Evolutionary conservation across 2,113 vertebrate genomes (phyloP).

Genomic region (Campylomormyrus numenius): DNA sequence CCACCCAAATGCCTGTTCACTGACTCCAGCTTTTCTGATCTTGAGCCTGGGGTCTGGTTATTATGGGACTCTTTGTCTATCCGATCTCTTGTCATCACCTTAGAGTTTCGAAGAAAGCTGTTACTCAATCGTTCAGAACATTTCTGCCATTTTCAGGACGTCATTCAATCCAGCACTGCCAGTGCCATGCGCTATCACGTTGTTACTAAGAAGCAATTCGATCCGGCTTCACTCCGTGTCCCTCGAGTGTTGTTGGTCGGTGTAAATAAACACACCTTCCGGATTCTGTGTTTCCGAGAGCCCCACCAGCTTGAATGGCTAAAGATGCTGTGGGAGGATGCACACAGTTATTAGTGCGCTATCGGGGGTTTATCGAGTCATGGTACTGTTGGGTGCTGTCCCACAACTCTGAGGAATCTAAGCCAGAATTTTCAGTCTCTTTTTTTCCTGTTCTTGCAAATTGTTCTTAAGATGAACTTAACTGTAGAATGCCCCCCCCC

Average conservation of each 20-base stretch:
- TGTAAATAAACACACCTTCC: constrained; percentile 42
- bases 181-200: constrained; percentile 36
- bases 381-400: not conserved
- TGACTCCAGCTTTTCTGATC: constrained; percentile 4
- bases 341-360: not conserved
- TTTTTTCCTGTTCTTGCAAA: not conserved
- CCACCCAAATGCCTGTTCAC: not conserved
- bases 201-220: constrained; percentile 59
- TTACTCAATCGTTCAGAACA: constrained; percentile 40
- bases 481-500: not conserved
- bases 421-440: not conserved
- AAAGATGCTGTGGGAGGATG: not conserved
- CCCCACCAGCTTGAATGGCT: not conserved
- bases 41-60: not conserved
- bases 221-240: constrained; percentile 36
- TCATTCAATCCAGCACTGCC: constrained; percentile 44
- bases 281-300: not conserved
- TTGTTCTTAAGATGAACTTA: not conserved
- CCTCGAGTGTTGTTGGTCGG: constrained; percentile 7
- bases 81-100: constrained; percentile 17
- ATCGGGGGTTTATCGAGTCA: not conserved
- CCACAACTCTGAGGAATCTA: not conserved
- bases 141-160: constrained; percentile 47
- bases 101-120: constrained; percentile 35
- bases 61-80: constrained; percentile 26